These are phyloP conservation scores for Malacosoma neustria DNA, from an alignment of 2,888 invertebrate genomes.

Conservation along the genomic window DNA sequence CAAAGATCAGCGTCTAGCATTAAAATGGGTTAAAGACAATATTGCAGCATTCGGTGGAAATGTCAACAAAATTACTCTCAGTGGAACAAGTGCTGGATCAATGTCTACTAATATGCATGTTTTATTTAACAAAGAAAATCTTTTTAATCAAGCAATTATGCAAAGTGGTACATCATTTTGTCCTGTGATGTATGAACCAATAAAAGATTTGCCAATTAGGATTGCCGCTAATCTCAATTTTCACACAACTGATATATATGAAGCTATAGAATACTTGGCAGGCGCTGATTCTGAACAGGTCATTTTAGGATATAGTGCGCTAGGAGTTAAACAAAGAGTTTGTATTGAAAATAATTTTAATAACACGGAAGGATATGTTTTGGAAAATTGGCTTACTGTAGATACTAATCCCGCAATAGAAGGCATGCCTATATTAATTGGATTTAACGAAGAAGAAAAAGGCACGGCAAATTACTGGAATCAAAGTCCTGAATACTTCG, in stretches of 20 bases:
- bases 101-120: slow-evolving; percentile 45
- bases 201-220: too few species aligned
- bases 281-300: too few species aligned
- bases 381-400: too few species aligned
- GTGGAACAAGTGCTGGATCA: slow-evolving; percentile 57
- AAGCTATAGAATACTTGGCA: too few species aligned
- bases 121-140: slow-evolving; percentile 45
- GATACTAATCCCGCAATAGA: too few species aligned
- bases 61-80: slow-evolving; percentile 42
- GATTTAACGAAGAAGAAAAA: slow-evolving; percentile 36
- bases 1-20: slow-evolving; percentile 47
- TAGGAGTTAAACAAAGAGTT: too few species aligned
- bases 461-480: slow-evolving; percentile 12
- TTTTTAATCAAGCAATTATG: slow-evolving; percentile 50
- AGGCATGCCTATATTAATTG: slow-evolving; percentile 32
- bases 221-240: too few species aligned
- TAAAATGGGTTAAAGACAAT: slow-evolving; percentile 42
- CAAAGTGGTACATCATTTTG: slow-evolving; percentile 49
- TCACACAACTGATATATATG: too few species aligned
- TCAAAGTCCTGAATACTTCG: slow-evolving; percentile 15
- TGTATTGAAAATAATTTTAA: too few species aligned
- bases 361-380: too few species aligned
- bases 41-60: slow-evolving; percentile 45
- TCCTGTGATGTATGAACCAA: too few species aligned
- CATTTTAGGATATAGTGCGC: too few species aligned